A percentile compares a stretch with the other conserved stretches of the same genome.
phyloP scores from a whole-genome alignment of 2,888 invertebrate genomes.

The Dinocampus coccinellae region DNA sequence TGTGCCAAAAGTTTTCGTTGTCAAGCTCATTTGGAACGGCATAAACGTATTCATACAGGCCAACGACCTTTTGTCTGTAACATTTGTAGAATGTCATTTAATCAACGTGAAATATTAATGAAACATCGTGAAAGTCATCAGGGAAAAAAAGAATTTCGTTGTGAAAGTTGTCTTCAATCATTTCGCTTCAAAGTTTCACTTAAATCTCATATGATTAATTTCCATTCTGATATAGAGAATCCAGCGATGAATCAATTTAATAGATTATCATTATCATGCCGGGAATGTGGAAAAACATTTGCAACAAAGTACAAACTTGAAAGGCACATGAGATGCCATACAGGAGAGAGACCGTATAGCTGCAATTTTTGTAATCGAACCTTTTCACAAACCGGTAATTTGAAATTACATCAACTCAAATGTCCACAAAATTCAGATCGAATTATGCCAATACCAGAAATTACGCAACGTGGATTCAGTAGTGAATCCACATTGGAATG shows the following conservation, averaged over 20 bases:
- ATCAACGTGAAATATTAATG: conserved; percentile 62
- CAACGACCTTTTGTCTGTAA: conserved; percentile 73
- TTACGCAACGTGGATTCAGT: conserved; percentile 32
- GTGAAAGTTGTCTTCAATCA: conserved; percentile 62
- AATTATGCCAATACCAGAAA: conserved; percentile 44
- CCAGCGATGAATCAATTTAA: conserved; percentile 32
- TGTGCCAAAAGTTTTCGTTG: conserved; percentile 73
- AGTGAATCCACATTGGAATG: conserved; percentile 37
- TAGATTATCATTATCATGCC: conserved; percentile 46
- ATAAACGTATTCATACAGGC: conserved; percentile 72
- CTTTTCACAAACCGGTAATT: conserved; percentile 65
- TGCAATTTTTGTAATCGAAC: conserved; percentile 61
- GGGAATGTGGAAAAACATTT: conserved; percentile 63
- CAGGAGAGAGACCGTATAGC: conserved; percentile 62
- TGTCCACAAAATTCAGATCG: conserved; percentile 45
- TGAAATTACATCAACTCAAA: conserved; percentile 61
- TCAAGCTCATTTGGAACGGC: conserved; percentile 73
- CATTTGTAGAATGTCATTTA: conserved; percentile 64
- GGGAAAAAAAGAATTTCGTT: conserved; percentile 61
- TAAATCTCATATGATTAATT: conserved; percentile 64
- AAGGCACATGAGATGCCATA: conserved; percentile 60
- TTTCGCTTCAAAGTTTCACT: conserved; percentile 64
- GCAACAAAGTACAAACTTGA: conserved; percentile 64
- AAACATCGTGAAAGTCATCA: conserved; percentile 63
- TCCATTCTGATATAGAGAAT: conserved; percentile 54